Evolutionary conservation across 2,888 invertebrate species (phyloP), one percentile per base, ranked within the genome.

Genomic region (Tillus elongatus): DNA sequence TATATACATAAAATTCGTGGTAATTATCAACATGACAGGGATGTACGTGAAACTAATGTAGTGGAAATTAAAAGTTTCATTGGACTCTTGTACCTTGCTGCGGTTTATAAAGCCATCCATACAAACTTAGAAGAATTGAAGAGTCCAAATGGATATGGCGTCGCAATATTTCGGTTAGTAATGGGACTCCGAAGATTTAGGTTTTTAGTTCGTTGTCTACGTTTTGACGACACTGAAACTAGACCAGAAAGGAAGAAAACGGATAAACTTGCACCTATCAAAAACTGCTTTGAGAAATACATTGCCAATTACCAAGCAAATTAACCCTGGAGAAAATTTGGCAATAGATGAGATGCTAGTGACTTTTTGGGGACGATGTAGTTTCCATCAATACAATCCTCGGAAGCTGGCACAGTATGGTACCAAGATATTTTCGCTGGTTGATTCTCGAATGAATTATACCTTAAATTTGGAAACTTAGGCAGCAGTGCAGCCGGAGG

Each of bases 21-120:
- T n/a, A n/a, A n/a, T n/a, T n/a, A n/a, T n/a, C n/a, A n/a, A n/a
- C n/a, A n/a, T n/a, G 39, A 39, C 27, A 42, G 49, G 33, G 41
- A 50, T 41, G 42, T 40, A 32, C 37, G 31, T 15, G 31, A 24
- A 19, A 50, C 50, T 13, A 44, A 52, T 44, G 31, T 34, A 28
- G 44, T 43, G 30, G 50, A 54, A 45, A 30, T 50, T 13, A 45
- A 47, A 35, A 47, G 45, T 32, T 50, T 52, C 35, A 51, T 53
- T 44, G 48, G 50, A 8, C 36, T 50, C 30, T 37, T 55, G 27
- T 52, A 52, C 35, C 39, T 52, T 14, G 44, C 51, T 30, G 50
- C 49, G 27, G 44, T 45, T n/a, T 44, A 36, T 30, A 27, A 33
- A 10, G 37, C n/a, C 31, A 3, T 15, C 14, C 11, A 14, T n/a